Conservation (phyloP, 1,140 invertebrate species). For the Philopotamus ludificatus region DNA sequence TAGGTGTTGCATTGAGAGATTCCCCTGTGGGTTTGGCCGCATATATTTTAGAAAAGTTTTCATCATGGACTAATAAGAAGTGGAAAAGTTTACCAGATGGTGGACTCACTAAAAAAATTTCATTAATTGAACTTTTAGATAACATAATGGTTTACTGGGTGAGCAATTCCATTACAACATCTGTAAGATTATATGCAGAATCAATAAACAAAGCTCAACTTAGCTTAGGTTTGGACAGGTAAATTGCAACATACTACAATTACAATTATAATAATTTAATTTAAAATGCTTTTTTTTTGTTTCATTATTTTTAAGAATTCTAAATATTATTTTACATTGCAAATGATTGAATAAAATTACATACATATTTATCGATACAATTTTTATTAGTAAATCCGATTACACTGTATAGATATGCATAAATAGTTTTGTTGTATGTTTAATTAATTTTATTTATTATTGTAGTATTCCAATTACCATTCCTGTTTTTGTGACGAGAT, state of each 20-base stretch:
- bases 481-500: constrained; percentile 56
- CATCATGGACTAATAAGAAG: constrained; percentile 62
- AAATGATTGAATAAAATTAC: constrained; percentile 1
- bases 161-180: constrained; percentile 66
- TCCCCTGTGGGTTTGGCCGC: constrained; percentile 68
- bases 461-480: constrained; percentile 52
- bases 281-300: too few relatives aligned
- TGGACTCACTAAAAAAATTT: constrained; percentile 63
- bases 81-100: constrained; percentile 63
- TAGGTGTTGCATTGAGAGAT: constrained; percentile 60
- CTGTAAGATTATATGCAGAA: constrained; percentile 68
- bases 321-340: too few relatives aligned
- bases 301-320: constrained; percentile 21
- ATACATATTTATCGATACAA: constrained; percentile 6
- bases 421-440: constrained; percentile 7
- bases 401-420: not conserved
- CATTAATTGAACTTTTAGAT: constrained; percentile 65
- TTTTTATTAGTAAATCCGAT: constrained; percentile 19
- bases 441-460: constrained; percentile 22
- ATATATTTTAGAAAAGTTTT: constrained; percentile 75
- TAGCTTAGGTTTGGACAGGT: constrained; percentile 48
- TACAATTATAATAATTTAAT: not conserved
- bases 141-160: constrained; percentile 79
- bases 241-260: constrained; percentile 39
- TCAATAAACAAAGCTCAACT: constrained; percentile 45